phyloP scores from a whole-genome alignment of 2,797 vertebrate species.

The Synaphobranchus kaupii region DNA sequence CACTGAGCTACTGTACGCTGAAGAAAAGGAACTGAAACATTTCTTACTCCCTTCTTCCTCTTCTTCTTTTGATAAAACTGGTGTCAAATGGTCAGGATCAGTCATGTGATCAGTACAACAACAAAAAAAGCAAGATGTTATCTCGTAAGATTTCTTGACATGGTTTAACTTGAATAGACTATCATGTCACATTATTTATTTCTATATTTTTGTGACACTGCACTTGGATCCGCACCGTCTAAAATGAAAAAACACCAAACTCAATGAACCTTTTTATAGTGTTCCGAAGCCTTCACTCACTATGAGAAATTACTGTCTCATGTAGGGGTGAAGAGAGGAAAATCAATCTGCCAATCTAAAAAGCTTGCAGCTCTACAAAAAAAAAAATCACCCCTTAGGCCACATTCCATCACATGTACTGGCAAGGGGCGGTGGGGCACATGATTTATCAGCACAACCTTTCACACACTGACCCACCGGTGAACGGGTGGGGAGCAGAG shows the following conservation, averaged over 20 bases:
- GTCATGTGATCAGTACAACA: background rate
- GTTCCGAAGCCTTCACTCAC: background rate
- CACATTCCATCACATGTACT: conserved; percentile 8
- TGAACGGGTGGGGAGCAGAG: background rate
- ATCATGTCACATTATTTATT: background rate
- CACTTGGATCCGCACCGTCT: background rate
- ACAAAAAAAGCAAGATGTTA: background rate
- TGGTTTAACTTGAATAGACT: background rate
- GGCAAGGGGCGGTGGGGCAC: background rate
- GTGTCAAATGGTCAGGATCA: background rate
- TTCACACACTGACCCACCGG: conserved; percentile 22
- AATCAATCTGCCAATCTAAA: background rate
- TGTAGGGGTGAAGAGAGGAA: background rate
- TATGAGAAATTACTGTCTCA: background rate
- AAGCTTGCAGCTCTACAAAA: background rate
- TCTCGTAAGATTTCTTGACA: background rate
- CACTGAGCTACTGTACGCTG: background rate
- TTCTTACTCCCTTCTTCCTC: background rate
- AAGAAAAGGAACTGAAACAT: background rate
- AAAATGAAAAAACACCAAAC: background rate
- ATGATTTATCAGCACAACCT: conserved; percentile 19
- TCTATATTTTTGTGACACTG: background rate
- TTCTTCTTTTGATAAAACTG: background rate
- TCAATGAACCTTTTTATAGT: background rate
- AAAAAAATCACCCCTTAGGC: background rate